phyloP scores from a whole-genome alignment of 2,797 vertebrate genomes.

The Chrosomus eos region DNA sequence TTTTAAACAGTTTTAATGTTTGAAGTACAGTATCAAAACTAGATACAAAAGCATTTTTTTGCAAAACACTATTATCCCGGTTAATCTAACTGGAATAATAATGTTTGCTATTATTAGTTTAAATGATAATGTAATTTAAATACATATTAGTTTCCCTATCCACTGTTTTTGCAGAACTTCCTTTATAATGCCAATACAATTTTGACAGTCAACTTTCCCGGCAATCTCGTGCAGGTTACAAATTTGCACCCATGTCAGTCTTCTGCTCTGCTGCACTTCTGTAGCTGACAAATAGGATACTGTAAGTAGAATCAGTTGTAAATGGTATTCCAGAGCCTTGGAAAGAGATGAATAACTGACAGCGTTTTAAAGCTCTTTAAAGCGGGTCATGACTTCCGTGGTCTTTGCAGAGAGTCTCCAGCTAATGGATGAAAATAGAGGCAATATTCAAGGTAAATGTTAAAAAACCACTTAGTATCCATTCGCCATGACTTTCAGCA shows the following conservation, averaged over 20 bases:
- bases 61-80: background rate
- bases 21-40: background rate
- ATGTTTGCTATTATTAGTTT: background rate
- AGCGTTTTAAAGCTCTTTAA: slow-evolving; percentile 43
- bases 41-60: background rate
- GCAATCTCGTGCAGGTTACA: background rate
- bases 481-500: background rate
- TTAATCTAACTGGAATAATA: background rate
- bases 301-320: slow-evolving; percentile 2
- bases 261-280: background rate
- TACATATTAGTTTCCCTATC: background rate
- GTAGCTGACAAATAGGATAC: background rate
- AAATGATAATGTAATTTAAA: background rate
- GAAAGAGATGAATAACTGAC: slow-evolving; percentile 3
- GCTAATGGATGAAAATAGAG: slow-evolving; percentile 57
- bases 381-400: slow-evolving; percentile 12
- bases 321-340: slow-evolving; percentile 14
- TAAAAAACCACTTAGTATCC: slow-evolving; percentile 40
- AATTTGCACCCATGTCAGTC: background rate
- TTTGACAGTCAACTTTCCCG: background rate
- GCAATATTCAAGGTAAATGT: slow-evolving; percentile 57
- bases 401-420: slow-evolving; percentile 31
- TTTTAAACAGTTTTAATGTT: background rate
- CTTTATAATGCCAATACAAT: background rate
- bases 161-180: background rate